These are phyloP conservation scores for Siphonodentalium dalli DNA, from an alignment of 2,888 invertebrate species.

Conservation along the genomic window DNA sequence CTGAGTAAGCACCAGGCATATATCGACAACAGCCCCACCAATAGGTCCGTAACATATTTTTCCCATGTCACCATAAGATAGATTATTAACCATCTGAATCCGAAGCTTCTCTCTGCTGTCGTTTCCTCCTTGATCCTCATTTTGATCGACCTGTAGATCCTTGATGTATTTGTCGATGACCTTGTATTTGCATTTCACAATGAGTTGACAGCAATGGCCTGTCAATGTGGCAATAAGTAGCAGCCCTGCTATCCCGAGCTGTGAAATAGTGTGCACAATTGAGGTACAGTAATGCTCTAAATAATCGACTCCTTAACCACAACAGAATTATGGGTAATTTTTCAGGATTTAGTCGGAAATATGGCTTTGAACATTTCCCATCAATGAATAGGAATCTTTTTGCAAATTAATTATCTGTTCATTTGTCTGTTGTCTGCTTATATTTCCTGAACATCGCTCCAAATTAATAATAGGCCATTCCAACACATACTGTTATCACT, in stretches of 20 bases:
- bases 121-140: conserved; percentile 3
- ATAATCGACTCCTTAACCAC: too few species aligned
- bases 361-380: too few species aligned
- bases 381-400: too few species aligned
- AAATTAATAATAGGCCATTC: too few species aligned
- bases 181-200: conserved; percentile 56
- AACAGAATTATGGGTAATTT: too few species aligned
- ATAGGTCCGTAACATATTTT: conserved; percentile 44
- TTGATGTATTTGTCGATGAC: conserved; percentile 33
- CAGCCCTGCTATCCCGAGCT: conserved; percentile 55
- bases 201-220: conserved; percentile 58
- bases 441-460: too few species aligned
- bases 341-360: too few species aligned
- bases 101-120: conserved; percentile 2
- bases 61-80: conserved; percentile 61
- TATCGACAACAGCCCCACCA: conserved; percentile 52
- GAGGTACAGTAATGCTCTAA: too few species aligned
- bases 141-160: neutral
- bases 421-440: too few species aligned
- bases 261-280: too few species aligned
- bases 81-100: conserved; percentile 33
- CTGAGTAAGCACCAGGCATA: conserved; percentile 57
- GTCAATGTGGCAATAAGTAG: conserved; percentile 53
- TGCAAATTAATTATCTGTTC: too few species aligned
- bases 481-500: too few species aligned